Percentiles rank a stretch among this genome's conserved stretches.
Conservation (phyloP, 2,888 invertebrate species). For the Ennomos quercinarius region DNA sequence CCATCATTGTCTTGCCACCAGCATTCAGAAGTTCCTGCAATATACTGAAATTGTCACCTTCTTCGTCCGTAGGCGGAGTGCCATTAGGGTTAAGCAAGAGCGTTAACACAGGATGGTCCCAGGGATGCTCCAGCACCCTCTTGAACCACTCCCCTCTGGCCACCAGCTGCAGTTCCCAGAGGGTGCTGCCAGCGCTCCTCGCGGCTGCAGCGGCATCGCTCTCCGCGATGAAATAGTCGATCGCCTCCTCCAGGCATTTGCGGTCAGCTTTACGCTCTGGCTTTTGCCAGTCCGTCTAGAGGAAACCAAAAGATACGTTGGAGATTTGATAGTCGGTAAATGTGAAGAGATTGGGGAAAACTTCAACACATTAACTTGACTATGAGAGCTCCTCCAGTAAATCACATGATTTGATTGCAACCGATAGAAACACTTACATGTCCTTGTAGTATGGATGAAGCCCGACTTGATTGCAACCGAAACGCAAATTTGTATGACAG, state of each 20-base stretch:
- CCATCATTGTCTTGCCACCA: too few species aligned
- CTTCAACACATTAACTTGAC: too few species aligned
- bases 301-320: too few species aligned
- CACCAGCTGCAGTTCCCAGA: slow-evolving; percentile 73
- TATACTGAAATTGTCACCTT: slow-evolving; percentile 57
- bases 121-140: slow-evolving; percentile 76
- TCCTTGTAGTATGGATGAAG: too few species aligned
- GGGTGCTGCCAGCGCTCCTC: slow-evolving; percentile 61
- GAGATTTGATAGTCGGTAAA: too few species aligned
- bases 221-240: slow-evolving; percentile 65
- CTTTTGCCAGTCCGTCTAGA: slow-evolving; percentile 70
- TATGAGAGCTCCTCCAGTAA: too few species aligned
- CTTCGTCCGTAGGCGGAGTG: slow-evolving; percentile 67
- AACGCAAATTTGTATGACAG: too few species aligned
- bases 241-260: slow-evolving; percentile 57
- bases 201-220: slow-evolving; percentile 61
- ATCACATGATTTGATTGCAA: too few species aligned
- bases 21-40: too few species aligned
- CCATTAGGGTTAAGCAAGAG: slow-evolving; percentile 83
- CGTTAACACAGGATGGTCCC: slow-evolving; percentile 84
- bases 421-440: too few species aligned
- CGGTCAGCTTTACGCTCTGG: slow-evolving; percentile 65
- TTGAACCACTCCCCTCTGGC: slow-evolving; percentile 86
- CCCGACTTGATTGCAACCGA: too few species aligned
- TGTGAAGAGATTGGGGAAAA: too few species aligned